Evolutionary conservation across 1,140 invertebrate species (phyloP), one percentile per base, ranked within the genome.

Genomic region (Pogonomyrmex californicus): DNA sequence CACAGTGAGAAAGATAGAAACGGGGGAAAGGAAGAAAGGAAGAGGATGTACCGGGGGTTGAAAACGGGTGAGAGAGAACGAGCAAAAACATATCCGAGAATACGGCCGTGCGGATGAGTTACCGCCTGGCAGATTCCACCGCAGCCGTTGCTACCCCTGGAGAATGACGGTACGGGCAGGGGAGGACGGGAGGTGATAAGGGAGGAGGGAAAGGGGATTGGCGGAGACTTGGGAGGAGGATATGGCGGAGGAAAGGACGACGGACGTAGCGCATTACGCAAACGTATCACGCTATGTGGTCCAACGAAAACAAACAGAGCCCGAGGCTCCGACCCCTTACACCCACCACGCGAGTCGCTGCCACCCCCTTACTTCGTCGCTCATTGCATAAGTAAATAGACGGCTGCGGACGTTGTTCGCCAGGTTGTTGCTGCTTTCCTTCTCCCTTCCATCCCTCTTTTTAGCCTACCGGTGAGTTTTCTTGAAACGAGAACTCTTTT

Each of bases 281-380:
- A 95, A 95, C 93, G 94, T 95, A 95, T 95, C 94, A 95, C 94
- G 95, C 93, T 95, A 95, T 95, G 94, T 95, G 93, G 94, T 94
- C 94, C 94, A 95, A 95, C 92, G 94, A 94, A 95, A 95, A 95
- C 94, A 95, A 95, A 95, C 94, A 95, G 93, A 93, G 93, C 87
- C 88, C 85, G 88, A 89, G 91, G 87, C 89, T 83, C 87, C 87
- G 88, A 92, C 88, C 93, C 91, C 92, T 93, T 91, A 90, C 90
- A 88, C 89, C 89, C 91, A 49, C 78, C 90, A 63, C 75, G 86
- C 86, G 7, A 38, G 62, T n/a, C 90, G 54, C n/a, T 56, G 82
- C 75, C 68, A 76, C 62, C 90, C 90, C 33, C n/a, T 63, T 63
- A 77, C 47, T 86, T 86, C 91, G 90, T 93, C 92, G 89, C 85